phyloP scores from a whole-genome alignment of 2,888 invertebrate species.

The Pandemis heparana region DNA sequence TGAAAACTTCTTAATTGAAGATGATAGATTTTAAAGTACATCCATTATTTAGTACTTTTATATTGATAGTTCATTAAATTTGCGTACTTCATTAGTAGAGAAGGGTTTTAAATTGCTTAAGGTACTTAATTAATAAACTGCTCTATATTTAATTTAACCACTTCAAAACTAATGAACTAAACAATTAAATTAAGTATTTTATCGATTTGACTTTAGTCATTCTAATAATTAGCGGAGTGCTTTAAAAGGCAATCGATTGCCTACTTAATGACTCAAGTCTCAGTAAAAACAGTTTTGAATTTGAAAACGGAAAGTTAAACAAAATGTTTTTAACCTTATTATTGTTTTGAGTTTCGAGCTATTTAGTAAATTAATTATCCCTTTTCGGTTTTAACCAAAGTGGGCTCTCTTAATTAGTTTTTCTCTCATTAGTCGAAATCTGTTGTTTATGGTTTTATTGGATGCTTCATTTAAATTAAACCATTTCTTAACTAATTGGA shows the following conservation, averaged over 20 bases:
- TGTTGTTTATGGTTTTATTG: slow-evolving; percentile 41
- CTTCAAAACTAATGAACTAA: neutral
- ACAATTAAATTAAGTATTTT: neutral
- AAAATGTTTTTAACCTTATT: too few species aligned
- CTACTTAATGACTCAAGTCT: neutral
- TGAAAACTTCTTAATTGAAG: slow-evolving; percentile 45
- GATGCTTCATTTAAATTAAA: slow-evolving; percentile 13
- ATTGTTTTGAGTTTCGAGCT: slow-evolving; percentile 2
- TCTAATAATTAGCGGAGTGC: neutral
- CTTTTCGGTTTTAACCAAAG: slow-evolving; percentile 13
- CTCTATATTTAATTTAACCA: too few species aligned
- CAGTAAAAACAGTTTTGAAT: too few species aligned
- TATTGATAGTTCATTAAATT: neutral
- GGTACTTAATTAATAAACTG: too few species aligned
- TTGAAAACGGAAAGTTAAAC: slow-evolving; percentile 1
- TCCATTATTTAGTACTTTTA: neutral
- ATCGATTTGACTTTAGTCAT: neutral
- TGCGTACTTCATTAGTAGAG: slow-evolving; percentile 30
- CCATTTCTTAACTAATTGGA: slow-evolving; percentile 19
- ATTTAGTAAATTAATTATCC: slow-evolving; percentile 35
- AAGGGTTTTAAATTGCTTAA: neutral
- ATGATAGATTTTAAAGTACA: slow-evolving; percentile 28
- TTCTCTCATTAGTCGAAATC: slow-evolving; percentile 45
- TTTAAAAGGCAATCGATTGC: neutral
- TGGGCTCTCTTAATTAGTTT: slow-evolving; percentile 19